These are phyloP conservation scores for Agrochola litura DNA, from an alignment of 2,888 invertebrate species.

Conservation along the genomic window DNA sequence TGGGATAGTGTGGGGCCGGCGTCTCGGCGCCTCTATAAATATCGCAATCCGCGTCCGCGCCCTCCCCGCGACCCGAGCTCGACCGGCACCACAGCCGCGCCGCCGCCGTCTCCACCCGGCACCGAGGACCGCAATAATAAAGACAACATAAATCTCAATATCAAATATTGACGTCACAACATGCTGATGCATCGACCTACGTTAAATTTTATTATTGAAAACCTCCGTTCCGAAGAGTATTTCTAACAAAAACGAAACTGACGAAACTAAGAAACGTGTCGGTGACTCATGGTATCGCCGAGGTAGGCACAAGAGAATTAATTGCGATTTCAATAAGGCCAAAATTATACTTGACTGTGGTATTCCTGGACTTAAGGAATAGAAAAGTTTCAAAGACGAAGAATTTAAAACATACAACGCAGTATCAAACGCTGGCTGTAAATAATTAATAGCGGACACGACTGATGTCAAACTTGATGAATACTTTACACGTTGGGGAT, in stretches of 20 bases:
- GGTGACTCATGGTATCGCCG: constrained; percentile 50
- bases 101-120: constrained; percentile 77
- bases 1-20: constrained; percentile 86
- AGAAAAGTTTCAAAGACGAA: constrained; percentile 17
- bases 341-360: constrained; percentile 29
- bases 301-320: constrained; percentile 13
- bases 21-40: constrained; percentile 89
- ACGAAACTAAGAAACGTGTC: constrained; percentile 48
- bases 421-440: constrained; percentile 36
- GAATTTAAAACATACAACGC: constrained; percentile 17
- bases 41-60: constrained; percentile 73
- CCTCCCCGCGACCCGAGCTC: constrained; percentile 70
- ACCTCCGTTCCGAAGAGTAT: constrained; percentile 61
- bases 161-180: constrained; percentile 76
- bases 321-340: constrained; percentile 39
- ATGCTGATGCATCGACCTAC: constrained; percentile 72
- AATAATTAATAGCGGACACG: constrained; percentile 49
- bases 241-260: constrained; percentile 62
- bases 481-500: constrained; percentile 65
- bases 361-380: constrained; percentile 20
- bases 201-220: constrained; percentile 72
- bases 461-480: constrained; percentile 52
- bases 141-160: constrained; percentile 78
- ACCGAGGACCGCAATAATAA: constrained; percentile 75
- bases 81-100: constrained; percentile 74